Evolutionary conservation across 2,797 vertebrate genomes (phyloP).

Genomic region (Acomys russatus): DNA sequence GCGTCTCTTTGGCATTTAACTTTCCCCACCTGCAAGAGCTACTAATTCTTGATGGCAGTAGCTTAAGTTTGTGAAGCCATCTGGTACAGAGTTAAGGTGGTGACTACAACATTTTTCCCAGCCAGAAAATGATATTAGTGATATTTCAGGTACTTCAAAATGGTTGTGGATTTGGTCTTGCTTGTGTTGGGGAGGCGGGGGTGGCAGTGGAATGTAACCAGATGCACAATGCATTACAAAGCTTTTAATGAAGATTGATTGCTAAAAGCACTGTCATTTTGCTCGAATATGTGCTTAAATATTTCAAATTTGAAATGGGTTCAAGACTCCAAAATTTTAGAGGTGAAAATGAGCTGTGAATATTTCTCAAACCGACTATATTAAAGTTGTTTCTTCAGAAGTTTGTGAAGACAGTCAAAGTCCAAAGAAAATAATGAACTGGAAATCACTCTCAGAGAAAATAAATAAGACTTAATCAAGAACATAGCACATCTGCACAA

Average conservation of each 20-base stretch:
- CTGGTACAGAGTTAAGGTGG: not conserved
- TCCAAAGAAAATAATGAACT: conserved; percentile 20
- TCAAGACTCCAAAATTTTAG: not conserved
- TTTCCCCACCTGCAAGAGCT: not conserved
- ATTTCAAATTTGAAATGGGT: not conserved
- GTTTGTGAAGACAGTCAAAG: not conserved
- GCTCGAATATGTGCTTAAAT: not conserved
- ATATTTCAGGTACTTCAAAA: not conserved
- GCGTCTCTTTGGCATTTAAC: not conserved
- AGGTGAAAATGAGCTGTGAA: not conserved
- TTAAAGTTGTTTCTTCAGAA: not conserved
- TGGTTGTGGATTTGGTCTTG: not conserved
- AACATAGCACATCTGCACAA: not conserved
- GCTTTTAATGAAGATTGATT: conserved; percentile 1
- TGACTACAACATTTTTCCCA: not conserved
- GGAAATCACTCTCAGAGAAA: conserved; percentile 8
- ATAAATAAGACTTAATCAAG: conserved; percentile 51
- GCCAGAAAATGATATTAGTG: not conserved
- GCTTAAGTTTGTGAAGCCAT: not conserved
- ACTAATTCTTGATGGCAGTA: not conserved
- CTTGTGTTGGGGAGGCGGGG: not conserved
- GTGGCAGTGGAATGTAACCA: not conserved
- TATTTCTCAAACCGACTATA: not conserved
- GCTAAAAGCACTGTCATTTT: not conserved
- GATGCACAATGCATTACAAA: not conserved